A percentile compares a stretch with the other conserved stretches of the same genome.
phyloP scores from a whole-genome alignment of 2,113 vertebrate species.

The Mesembrinibis cayennensis region DNA sequence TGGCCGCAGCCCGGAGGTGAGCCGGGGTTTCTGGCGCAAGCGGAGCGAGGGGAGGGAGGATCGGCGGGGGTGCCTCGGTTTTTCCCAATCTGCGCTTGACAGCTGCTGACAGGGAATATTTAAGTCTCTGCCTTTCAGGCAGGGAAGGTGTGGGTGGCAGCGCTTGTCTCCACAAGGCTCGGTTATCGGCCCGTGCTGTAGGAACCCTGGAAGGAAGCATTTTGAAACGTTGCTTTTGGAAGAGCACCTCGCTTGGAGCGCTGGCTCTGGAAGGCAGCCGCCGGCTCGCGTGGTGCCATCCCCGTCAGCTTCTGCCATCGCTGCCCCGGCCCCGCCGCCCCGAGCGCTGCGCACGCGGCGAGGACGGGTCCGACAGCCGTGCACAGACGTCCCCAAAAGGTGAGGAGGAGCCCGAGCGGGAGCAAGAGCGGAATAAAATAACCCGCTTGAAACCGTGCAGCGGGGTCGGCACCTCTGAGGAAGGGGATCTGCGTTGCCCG shows the following conservation, averaged over 20 bases:
- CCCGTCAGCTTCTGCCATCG: background rate
- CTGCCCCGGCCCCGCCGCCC: fast-evolving
- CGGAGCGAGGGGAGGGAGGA: background rate
- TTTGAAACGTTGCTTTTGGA: background rate
- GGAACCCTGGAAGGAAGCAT: background rate
- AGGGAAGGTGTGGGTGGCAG: background rate
- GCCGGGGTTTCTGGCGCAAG: background rate
- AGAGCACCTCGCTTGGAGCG: fast-evolving
- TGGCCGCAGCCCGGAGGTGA: fast-evolving
- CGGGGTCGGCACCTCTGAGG: background rate
- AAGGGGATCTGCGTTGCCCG: fast-evolving
- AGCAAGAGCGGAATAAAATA: background rate
- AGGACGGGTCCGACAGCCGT: fast-evolving
- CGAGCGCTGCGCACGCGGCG: fast-evolving
- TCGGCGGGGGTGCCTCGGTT: too few species aligned
- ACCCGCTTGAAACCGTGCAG: too few species aligned
- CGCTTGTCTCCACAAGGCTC: background rate
- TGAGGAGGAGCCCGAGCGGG: background rate
- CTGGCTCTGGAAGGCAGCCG: background rate
- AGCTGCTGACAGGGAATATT: background rate
- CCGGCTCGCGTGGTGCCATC: background rate
- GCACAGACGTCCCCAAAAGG: fast-evolving
- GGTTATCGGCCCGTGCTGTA: fast-evolving
- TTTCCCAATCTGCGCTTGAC: background rate
- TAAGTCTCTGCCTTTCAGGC: background rate